Evolutionary conservation across 2,888 invertebrate species (phyloP).

Genomic region (Frankliniella intonsa): DNA sequence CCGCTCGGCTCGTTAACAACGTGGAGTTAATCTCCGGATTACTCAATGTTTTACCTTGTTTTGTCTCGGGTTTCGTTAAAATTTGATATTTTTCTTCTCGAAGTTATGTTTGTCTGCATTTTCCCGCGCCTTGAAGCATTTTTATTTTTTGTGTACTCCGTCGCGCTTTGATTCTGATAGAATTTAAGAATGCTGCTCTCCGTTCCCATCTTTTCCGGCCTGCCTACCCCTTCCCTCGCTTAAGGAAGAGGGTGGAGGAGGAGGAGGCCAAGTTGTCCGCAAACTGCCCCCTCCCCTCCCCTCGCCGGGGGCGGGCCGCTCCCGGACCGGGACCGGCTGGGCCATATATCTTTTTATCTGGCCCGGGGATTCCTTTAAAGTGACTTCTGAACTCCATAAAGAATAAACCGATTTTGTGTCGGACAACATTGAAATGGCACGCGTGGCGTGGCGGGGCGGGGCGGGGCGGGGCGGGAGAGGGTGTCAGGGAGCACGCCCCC

Average conservation of each 20-base stretch:
- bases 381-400: slow-evolving; percentile 26
- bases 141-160: too few relatives aligned
- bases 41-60: too few relatives aligned
- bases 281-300: background rate
- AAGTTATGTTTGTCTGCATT: too few relatives aligned
- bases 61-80: too few relatives aligned
- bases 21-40: background rate
- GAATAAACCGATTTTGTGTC: slow-evolving; percentile 25
- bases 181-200: too few relatives aligned
- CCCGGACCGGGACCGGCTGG: background rate
- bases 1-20: background rate
- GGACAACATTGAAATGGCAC: slow-evolving; percentile 19
- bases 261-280: slow-evolving; percentile 2
- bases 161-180: too few relatives aligned
- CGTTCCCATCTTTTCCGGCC: too few relatives aligned
- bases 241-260: background rate
- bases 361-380: slow-evolving; percentile 22
- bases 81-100: too few relatives aligned
- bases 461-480: too few relatives aligned
- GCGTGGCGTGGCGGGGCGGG: background rate
- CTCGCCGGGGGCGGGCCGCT: background rate
- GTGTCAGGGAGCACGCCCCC: too few relatives aligned
- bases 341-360: slow-evolving; percentile 25
- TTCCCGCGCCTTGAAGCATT: too few relatives aligned
- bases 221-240: too few relatives aligned